Base-by-base conservation (phyloP, 2,888 invertebrate species). In the Fissipunctia ypsillon region DNA sequence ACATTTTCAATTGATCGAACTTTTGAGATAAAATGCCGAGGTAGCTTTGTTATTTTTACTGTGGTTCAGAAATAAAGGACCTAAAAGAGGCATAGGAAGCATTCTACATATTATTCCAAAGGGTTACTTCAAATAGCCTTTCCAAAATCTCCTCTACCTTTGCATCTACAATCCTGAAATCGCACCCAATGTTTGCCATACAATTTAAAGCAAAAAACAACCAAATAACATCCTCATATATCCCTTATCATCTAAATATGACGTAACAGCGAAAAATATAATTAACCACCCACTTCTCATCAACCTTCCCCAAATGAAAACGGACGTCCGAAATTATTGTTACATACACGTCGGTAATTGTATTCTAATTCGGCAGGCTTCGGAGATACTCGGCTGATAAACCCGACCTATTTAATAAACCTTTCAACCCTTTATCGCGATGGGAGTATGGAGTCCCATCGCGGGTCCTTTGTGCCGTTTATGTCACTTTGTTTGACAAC, bases 401-500 rank as follows among this genome's bases (percentile, higher is more conserved):
- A 81, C 78, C 79, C 78, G 61, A 68, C 77, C 77, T 83, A 86
- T 87, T 88, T 81, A 88, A 87, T 86, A 84, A 86, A 87, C 88
- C 88, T 87, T 87, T 81, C 81, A 84, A 76, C 84, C 80, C 81
- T 84, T 82, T 79, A 76, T 82, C 75, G 79, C 75, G 65, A 76
- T 73, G 78, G 78, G 78, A 86, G 68, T 75, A 76, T 84, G 63
- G 66, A 69, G 70, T 80, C 85, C 73, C 76, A 76, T 76, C 68
- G 77, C 78, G 61, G 73, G 65, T 80, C 81, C 85, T 85, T 86
- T 87, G 86, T 86, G 71, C 71, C 73, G 77, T 84, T 80, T 74
- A 80, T 84, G 87, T 84, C 85, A 83, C 77, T 84, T 86, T 84
- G 84, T 86, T 84, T 84, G 86, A 88, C 86, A 87, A 83, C 75